Base-by-base conservation (phyloP, 2,797 vertebrate species). In the Ctenopoma kingsleyae region DNA sequence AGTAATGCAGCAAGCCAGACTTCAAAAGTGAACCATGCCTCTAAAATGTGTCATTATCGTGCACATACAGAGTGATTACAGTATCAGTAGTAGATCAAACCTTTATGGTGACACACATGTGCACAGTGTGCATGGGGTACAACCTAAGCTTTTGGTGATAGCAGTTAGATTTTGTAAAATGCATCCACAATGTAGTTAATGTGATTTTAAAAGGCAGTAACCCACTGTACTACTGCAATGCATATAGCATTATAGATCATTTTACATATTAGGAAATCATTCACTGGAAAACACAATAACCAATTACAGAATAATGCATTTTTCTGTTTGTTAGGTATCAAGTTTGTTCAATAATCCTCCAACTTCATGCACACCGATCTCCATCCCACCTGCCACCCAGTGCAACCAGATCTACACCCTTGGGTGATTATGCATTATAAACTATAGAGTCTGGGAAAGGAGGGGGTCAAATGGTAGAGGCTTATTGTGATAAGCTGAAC, bases 401-500 rank as follows among this genome's bases (percentile, higher is more conserved):
- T 13, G 15, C 38, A 15, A 16, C 38, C 38, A 40, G 13, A 40
- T 11, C 12, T 40, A 40, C 13, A 16, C 38, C 38, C 38, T 22
- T 43, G 20, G 67, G 23, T 60, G 46, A 48, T 22, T 40, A 36
- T 76, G 30, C 65, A 19, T 49, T 60, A 79, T 71, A 57, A 80
- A 71, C 66, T 10, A 20, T 78, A 60, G 57, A 68, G 71, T 74
- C 68, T 36, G 50, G n/a, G 43, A 5, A 16, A 2, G 56, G n/a
- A 44, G 59, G 49, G 66, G 67, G 81, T 89, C 71, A 91, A 84
- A 88, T 65, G 87, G 86, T 87, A 65, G 60, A 80, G 85, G 89
- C 84, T 90, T 90, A 91, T 79, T 83, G 79, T 80, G 91, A 93
- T 93, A 94, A 93, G 85, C 85, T 76, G 79, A 85, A 91, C 82